Evolutionary conservation across 1,140 invertebrate species (phyloP).

Genomic region (Drosophila kanapiae): DNA sequence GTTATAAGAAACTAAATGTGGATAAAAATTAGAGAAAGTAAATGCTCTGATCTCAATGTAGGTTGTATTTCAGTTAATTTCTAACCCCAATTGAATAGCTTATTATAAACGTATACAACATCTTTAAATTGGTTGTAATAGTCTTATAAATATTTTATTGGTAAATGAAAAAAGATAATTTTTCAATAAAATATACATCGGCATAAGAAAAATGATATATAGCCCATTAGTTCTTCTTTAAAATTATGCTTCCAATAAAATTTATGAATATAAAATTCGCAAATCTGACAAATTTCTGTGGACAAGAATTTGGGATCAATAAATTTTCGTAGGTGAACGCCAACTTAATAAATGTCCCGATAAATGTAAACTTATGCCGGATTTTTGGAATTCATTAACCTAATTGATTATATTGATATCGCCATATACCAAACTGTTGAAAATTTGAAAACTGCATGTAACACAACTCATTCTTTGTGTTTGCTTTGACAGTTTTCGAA

Average conservation of each 20-base stretch:
- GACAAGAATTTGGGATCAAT: constrained; percentile 5
- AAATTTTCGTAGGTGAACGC: constrained; percentile 2
- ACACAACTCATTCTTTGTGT: constrained; percentile 8
- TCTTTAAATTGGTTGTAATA: not conserved
- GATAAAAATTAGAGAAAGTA: not conserved
- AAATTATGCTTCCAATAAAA: not conserved
- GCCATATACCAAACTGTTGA: not conserved
- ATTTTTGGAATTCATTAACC: not conserved
- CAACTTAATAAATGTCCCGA: not conserved
- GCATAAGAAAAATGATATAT: not conserved
- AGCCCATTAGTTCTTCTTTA: not conserved
- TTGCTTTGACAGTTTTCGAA: constrained; percentile 57
- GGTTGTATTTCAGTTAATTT: not conserved
- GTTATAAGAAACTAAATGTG: too few relatives aligned
- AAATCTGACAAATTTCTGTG: constrained; percentile 24
- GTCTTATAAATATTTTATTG: not conserved
- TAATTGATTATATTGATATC: constrained; percentile 31
- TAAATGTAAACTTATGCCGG: constrained; percentile 1
- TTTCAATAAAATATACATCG: not conserved
- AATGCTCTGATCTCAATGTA: too few relatives aligned
- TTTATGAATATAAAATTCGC: not conserved
- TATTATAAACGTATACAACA: not conserved
- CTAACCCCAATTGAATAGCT: not conserved
- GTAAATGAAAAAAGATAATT: not conserved
- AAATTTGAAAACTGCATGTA: constrained; percentile 30